A percentile compares a stretch with the other conserved stretches of the same genome.
phyloP scores from a whole-genome alignment of 2,113 vertebrate genomes.

The Carassius auratus region DNA sequence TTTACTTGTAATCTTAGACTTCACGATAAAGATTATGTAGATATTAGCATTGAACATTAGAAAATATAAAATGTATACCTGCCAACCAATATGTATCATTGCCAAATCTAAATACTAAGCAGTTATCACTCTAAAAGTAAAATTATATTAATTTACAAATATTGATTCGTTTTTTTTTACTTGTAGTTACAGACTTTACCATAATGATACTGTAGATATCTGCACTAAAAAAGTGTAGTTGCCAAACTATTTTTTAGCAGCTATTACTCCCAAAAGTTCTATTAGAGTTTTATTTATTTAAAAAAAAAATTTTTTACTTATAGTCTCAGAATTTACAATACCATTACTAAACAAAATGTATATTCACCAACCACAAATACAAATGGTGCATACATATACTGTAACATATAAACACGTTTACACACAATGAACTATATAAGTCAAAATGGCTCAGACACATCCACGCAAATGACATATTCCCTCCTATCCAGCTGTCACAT shows the following conservation, averaged over 20 bases:
- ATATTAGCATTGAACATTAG: background rate
- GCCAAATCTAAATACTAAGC: too few species aligned
- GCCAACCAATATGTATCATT: too few species aligned
- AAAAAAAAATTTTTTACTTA: too few species aligned
- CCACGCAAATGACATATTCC: background rate
- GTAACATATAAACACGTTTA: background rate
- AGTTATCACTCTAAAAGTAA: too few species aligned
- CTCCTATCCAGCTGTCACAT: constrained; percentile 37
- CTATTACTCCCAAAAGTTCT: too few species aligned
- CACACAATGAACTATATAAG: background rate
- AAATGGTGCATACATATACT: background rate
- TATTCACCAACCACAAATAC: background rate
- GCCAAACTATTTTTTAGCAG: too few species aligned
- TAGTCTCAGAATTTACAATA: background rate
- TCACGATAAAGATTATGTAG: background rate
- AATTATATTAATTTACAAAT: too few species aligned
- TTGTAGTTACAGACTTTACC: background rate
- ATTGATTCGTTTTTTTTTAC: background rate
- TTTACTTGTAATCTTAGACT: background rate
- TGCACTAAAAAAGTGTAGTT: too few species aligned
- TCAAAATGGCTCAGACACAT: constrained; percentile 25
- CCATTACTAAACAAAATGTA: background rate
- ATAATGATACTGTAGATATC: background rate
- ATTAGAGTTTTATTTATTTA: too few species aligned
- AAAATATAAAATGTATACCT: too few species aligned